Conservation (phyloP, 2,797 vertebrate genomes). For the Borostomias antarcticus region DNA sequence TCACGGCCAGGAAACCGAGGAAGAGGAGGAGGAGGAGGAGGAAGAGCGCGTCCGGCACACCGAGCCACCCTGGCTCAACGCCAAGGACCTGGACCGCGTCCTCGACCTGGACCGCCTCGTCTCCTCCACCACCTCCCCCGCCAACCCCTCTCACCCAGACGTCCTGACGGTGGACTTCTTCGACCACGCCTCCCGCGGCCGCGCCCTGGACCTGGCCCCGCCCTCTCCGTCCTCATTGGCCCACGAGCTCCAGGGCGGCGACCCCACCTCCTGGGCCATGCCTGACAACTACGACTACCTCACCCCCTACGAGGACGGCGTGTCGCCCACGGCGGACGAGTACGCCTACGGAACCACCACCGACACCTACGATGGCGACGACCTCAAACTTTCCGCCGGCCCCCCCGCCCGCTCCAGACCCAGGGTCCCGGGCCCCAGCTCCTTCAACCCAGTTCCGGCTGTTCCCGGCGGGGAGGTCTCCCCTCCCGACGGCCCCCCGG, state of each 20-base stretch:
- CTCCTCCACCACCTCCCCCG: slow-evolving; percentile 38
- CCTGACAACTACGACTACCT: slow-evolving; percentile 88
- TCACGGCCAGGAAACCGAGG: slow-evolving; percentile 24
- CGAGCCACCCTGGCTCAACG: slow-evolving; percentile 70
- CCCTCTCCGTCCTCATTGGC: slow-evolving; percentile 60
- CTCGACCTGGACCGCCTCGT: slow-evolving; percentile 63
- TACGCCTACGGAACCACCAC: slow-evolving; percentile 79
- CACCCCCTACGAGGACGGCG: slow-evolving; percentile 85
- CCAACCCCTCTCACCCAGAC: slow-evolving; percentile 65
- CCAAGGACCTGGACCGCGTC: slow-evolving; percentile 68
- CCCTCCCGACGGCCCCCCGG: slow-evolving; percentile 44
- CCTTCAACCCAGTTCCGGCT: slow-evolving; percentile 44
- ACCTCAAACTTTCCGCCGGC: slow-evolving; percentile 57
- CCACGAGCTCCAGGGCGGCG: slow-evolving; percentile 72
- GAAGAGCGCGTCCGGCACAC: slow-evolving; percentile 50
- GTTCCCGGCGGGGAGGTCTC: slow-evolving; percentile 43
- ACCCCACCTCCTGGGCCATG: slow-evolving; percentile 84
- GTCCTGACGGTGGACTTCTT: slow-evolving; percentile 87
- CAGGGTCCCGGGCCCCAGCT: slow-evolving; percentile 45
- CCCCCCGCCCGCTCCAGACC: slow-evolving; percentile 63
- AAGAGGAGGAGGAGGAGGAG: slow-evolving; percentile 60
- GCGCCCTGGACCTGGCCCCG: slow-evolving; percentile 62
- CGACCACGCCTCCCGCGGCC: slow-evolving; percentile 73
- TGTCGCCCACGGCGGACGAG: slow-evolving; percentile 83
- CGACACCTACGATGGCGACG: slow-evolving; percentile 74